Base-by-base conservation (phyloP, 2,888 invertebrate species). In the Gortyna flavago region DNA sequence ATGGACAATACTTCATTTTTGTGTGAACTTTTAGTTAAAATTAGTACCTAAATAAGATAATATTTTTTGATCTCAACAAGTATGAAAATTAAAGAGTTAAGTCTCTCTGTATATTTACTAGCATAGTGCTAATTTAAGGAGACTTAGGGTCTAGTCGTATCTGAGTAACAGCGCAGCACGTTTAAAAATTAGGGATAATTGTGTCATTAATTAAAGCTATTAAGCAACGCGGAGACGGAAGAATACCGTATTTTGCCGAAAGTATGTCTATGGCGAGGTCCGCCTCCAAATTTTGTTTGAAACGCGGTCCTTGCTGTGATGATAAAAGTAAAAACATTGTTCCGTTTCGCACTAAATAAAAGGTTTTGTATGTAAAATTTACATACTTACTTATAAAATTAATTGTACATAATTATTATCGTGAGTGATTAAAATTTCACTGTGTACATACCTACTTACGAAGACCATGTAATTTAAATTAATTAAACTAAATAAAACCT, bases 41-140 rank as follows among this genome's bases (percentile, higher is more conserved):
- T 59, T 4, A 54, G 65, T 71, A 38, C n/a, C 54, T 83, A 68
- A 9, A 5, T 59, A 68, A n/a, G 67, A 29, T 67, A 44, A 54
- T 64, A 9, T 21, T 51, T 74, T 70, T 67, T 79, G 81, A 82
- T 82, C 85, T 82, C 81, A 80, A 59, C 44, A 57, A 32, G 35
- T 75, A 35, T 64, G n/a, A 51, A 67, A 67, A 82, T 62, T 13
- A 62, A 54, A 57, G 25, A 35, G 38, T 64, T 80, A 59, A 70
- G 51, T 79, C 2, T 51, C 18, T 44, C 18, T 51, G 51, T 32
- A 51, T 32, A 35, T 54, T 62, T 32, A 41, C n/a, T 62, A 77
- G 41, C n/a, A 29, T 29, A 66, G 29, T 44, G 13, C n/a, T 68
- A 68, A 59, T 67, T 65, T 44, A 44, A 54, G 9, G 38, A 57